Conservation (phyloP, 1,140 invertebrate species). For the Hypsibius dujardini region DNA sequence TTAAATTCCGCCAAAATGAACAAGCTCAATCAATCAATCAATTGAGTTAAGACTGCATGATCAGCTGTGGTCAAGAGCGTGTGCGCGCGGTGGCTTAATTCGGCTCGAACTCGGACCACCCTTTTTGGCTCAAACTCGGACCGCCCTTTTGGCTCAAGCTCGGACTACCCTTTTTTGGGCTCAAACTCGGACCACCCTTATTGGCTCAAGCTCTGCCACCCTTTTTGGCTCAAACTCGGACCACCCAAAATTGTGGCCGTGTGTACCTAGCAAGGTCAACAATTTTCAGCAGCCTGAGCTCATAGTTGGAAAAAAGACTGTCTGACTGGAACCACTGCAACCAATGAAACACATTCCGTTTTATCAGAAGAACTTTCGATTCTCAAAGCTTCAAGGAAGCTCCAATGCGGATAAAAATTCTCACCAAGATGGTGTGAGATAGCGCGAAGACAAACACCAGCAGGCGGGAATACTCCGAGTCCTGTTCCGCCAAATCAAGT, state of each 20-base stretch:
- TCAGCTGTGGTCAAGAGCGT: too few species aligned
- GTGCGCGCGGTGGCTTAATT: too few species aligned
- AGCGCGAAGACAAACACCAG: background rate
- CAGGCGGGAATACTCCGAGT: constrained; percentile 2
- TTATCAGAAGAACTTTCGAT: too few species aligned
- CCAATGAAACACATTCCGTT: background rate
- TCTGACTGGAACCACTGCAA: constrained; percentile 5
- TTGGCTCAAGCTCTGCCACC: background rate
- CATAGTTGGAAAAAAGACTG: constrained; percentile 1
- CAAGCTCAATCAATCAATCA: too few species aligned
- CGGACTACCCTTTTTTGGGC: background rate
- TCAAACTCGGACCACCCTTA: background rate
- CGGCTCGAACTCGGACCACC: background rate
- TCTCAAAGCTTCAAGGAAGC: background rate
- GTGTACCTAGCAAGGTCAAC: constrained; percentile 12
- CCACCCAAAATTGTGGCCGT: background rate
- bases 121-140: background rate
- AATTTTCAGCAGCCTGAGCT: constrained; percentile 9
- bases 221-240: background rate
- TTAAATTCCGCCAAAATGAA: too few species aligned
- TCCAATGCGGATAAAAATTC: background rate
- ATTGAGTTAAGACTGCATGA: too few species aligned
- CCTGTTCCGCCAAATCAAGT: constrained; percentile 4
- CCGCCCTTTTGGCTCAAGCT: background rate
- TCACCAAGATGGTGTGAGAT: background rate